Evolutionary conservation across 2,797 vertebrate species (phyloP).

Genomic region (Menidia menidia): DNA sequence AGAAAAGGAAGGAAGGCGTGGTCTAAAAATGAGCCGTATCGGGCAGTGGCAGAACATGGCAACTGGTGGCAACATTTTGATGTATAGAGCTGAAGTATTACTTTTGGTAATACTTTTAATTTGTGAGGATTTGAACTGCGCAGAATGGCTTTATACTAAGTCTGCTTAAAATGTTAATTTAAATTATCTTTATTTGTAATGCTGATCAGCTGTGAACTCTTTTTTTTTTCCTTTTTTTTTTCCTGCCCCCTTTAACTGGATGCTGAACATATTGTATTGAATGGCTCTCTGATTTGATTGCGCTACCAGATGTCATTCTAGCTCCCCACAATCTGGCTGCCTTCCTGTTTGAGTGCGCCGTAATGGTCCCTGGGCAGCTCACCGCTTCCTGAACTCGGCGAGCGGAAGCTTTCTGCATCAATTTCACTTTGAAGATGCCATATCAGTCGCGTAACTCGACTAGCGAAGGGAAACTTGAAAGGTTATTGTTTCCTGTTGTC

Average conservation of each 20-base stretch:
- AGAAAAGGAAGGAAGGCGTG: neutral
- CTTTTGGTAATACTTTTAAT: too few relatives aligned
- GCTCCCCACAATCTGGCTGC: conserved; percentile 81
- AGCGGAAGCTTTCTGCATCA: conserved; percentile 83
- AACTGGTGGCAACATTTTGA: neutral
- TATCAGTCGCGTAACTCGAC: conserved; percentile 77
- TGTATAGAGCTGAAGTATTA: too few relatives aligned
- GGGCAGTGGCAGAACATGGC: neutral
- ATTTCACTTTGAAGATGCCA: conserved; percentile 84
- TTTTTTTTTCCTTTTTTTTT: neutral
- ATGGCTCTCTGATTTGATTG: conserved; percentile 80
- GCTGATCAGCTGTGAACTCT: conserved; percentile 50
- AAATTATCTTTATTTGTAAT: conserved; percentile 1
- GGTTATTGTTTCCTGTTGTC: conserved; percentile 85
- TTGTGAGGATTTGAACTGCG: too few relatives aligned
- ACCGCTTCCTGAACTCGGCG: conserved; percentile 81
- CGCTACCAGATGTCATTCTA: conserved; percentile 84
- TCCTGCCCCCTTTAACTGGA: conserved; percentile 1
- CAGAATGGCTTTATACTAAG: too few relatives aligned
- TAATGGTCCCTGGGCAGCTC: conserved; percentile 84
- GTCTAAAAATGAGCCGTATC: neutral
- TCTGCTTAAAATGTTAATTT: neutral
- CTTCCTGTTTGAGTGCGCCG: conserved; percentile 80
- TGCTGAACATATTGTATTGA: conserved; percentile 79
- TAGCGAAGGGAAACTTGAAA: conserved; percentile 76